Evolutionary conservation across 2,888 invertebrate genomes (phyloP).

Genomic region (Dusona sp.): DNA sequence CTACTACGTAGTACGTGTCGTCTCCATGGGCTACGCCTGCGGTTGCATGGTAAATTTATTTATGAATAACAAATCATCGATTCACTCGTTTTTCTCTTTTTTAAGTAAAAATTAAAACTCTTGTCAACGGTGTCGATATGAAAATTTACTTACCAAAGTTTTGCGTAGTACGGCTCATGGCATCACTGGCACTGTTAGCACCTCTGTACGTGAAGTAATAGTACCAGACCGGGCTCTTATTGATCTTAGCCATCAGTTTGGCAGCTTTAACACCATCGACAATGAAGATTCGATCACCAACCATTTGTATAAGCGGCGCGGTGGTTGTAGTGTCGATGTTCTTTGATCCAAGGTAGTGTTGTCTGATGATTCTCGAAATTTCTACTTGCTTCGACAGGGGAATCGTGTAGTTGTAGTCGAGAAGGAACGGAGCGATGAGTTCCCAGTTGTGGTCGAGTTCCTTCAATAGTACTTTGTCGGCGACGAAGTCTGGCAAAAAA

Average conservation of each 20-base stretch:
- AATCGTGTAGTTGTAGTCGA: slow-evolving; percentile 88
- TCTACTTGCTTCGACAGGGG: slow-evolving; percentile 84
- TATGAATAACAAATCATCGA: background rate
- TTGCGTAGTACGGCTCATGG: slow-evolving; percentile 85
- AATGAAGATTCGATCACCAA: slow-evolving; percentile 89
- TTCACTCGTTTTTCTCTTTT: background rate
- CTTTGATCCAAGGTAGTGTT: slow-evolving; percentile 86
- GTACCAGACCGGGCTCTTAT: slow-evolving; percentile 87
- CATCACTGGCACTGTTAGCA: slow-evolving; percentile 86
- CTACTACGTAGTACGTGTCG: slow-evolving; percentile 86
- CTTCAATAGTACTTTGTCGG: slow-evolving; percentile 84
- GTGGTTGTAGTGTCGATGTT: slow-evolving; percentile 84
- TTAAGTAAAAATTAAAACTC: background rate
- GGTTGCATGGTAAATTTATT: slow-evolving; percentile 7
- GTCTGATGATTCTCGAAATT: slow-evolving; percentile 86
- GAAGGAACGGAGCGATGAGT: slow-evolving; percentile 87
- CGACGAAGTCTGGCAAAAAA: slow-evolving; percentile 83
- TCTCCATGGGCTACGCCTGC: slow-evolving; percentile 89
- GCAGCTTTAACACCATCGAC: slow-evolving; percentile 87
- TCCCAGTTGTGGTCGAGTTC: slow-evolving; percentile 87
- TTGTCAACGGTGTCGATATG: background rate
- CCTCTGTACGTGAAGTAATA: slow-evolving; percentile 89
- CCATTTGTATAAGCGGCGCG: slow-evolving; percentile 85
- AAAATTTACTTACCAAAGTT: slow-evolving; percentile 86
- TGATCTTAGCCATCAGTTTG: slow-evolving; percentile 86